These are phyloP conservation scores for Nyctibius bracteatus DNA, from an alignment of 2,113 vertebrate genomes.

Conservation along the genomic window DNA sequence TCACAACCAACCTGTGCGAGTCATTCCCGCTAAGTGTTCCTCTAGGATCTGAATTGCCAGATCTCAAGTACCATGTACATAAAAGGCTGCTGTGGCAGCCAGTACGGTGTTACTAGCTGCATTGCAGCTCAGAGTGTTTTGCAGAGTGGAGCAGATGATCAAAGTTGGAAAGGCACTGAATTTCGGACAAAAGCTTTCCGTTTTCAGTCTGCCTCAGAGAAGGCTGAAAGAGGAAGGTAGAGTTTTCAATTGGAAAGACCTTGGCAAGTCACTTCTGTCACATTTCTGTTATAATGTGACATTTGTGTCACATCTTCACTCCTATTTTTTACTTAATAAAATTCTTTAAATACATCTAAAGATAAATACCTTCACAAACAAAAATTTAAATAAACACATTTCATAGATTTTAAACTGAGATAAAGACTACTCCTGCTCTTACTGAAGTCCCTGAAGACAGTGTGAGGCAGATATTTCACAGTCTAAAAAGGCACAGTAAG, in stretches of 20 bases:
- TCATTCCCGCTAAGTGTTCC: accelerated
- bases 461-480: neutral
- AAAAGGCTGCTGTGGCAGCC: neutral
- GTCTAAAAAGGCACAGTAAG: neutral
- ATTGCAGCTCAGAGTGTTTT: neutral
- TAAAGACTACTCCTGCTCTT: neutral
- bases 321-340: neutral
- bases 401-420: neutral
- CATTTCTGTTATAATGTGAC: neutral
- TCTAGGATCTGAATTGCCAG: neutral
- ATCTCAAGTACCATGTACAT: neutral
- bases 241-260: neutral
- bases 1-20: accelerated
- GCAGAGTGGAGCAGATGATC: neutral
- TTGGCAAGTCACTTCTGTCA: neutral
- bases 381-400: neutral
- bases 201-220: neutral
- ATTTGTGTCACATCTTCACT: neutral
- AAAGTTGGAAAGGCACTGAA: neutral
- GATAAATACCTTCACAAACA: neutral
- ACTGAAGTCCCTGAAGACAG: neutral
- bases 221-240: neutral
- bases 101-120: neutral
- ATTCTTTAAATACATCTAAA: neutral
- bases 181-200: neutral